Percentiles rank a stretch among this genome's conserved stretches.
Evolutionary conservation across 1,140 invertebrate genomes (phyloP).

Genomic region (Pantala flavescens): DNA sequence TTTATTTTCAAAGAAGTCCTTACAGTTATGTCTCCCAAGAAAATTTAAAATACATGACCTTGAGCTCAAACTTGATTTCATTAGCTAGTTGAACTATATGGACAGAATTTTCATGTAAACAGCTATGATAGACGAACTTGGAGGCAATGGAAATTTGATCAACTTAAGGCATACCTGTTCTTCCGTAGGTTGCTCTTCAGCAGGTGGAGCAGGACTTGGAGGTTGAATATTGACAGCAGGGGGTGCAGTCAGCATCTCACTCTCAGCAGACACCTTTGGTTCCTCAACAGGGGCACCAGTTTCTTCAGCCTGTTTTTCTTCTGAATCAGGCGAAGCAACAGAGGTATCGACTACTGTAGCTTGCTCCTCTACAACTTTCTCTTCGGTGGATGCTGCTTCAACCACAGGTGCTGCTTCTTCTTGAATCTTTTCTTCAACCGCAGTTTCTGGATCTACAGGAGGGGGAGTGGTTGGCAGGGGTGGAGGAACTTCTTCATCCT

Average conservation of each 20-base stretch:
- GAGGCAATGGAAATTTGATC: background rate
- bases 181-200: background rate
- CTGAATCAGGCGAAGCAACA: background rate
- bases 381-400: background rate
- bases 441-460: background rate
- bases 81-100: too few species aligned
- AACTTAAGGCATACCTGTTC: background rate
- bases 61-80: too few species aligned
- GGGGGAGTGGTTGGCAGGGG: background rate
- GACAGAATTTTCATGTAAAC: too few species aligned
- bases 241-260: background rate
- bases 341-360: background rate
- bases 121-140: too few species aligned
- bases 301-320: background rate
- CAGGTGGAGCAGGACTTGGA: background rate
- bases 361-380: background rate
- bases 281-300: background rate
- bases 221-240: background rate
- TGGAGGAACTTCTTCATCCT: background rate
- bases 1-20: too few species aligned
- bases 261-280: background rate
- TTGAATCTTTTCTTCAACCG: background rate
- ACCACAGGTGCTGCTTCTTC: background rate
- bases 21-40: too few species aligned
- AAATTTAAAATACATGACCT: too few species aligned